phyloP scores from a whole-genome alignment of 2,888 invertebrate genomes.

The Abrostola triplasia region DNA sequence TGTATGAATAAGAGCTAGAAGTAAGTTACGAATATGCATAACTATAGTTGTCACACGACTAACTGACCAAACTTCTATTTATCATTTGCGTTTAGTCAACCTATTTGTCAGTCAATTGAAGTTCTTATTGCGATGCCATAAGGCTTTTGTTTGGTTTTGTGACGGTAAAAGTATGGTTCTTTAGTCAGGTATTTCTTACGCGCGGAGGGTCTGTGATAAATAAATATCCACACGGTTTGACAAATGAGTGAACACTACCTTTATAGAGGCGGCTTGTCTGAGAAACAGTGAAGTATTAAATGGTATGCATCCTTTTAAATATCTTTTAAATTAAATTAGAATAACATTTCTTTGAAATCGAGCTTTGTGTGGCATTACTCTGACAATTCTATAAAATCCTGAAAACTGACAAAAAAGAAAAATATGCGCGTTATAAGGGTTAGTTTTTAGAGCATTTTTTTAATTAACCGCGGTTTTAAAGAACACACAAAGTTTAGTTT shows the following conservation, averaged over 20 bases:
- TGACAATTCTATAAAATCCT: too few species aligned
- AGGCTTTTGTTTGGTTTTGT: slow-evolving; percentile 20
- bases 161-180: slow-evolving; percentile 36
- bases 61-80: slow-evolving; percentile 38
- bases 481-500: slow-evolving; percentile 13
- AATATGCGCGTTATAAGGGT: too few species aligned
- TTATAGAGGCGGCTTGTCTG: slow-evolving; percentile 76
- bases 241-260: slow-evolving; percentile 85
- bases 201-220: slow-evolving; percentile 85
- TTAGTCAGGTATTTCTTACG: slow-evolving; percentile 74
- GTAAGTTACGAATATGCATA: slow-evolving; percentile 18
- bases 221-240: slow-evolving; percentile 84
- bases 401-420: too few species aligned
- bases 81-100: slow-evolving; percentile 7
- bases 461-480: too few species aligned
- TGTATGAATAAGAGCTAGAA: slow-evolving; percentile 13
- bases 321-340: slow-evolving; percentile 51
- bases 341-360: slow-evolving; percentile 49
- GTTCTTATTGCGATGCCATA: slow-evolving; percentile 47
- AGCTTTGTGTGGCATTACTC: slow-evolving; percentile 25
- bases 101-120: slow-evolving; percentile 36
- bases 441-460: too few species aligned
- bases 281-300: slow-evolving; percentile 57
- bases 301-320: slow-evolving; percentile 55
- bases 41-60: slow-evolving; percentile 35